These are phyloP conservation scores for Capromys pilorides DNA, from an alignment of 2,797 vertebrate species.

Conservation along the genomic window DNA sequence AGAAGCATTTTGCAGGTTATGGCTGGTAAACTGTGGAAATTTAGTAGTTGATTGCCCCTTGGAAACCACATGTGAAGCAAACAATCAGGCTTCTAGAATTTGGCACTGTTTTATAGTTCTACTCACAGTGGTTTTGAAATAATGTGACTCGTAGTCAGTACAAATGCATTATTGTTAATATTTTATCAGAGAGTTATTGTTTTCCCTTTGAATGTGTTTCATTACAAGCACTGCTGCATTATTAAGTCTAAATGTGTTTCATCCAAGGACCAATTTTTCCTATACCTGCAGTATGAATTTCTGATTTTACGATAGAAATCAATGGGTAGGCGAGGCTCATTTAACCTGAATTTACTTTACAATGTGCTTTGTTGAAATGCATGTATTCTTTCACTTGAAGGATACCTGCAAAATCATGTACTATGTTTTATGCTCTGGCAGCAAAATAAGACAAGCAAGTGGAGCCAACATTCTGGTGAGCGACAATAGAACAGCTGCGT, in stretches of 20 bases:
- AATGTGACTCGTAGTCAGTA: constrained; percentile 65
- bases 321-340: constrained; percentile 63
- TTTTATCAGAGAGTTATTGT: constrained; percentile 78
- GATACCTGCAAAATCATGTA: constrained; percentile 43
- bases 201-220: constrained; percentile 72
- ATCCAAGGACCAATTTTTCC: constrained; percentile 63
- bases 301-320: constrained; percentile 56
- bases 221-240: constrained; percentile 63
- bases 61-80: constrained; percentile 60
- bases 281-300: constrained; percentile 32
- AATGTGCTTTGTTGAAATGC: constrained; percentile 36
- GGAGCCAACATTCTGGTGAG: constrained; percentile 53
- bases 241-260: constrained; percentile 70
- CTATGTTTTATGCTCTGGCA: constrained; percentile 47
- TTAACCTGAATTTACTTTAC: constrained; percentile 58
- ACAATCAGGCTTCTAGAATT: constrained; percentile 63
- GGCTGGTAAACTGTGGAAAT: constrained; percentile 47
- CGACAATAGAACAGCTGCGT: constrained; percentile 53
- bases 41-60: constrained; percentile 65
- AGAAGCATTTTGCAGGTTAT: constrained; percentile 50
- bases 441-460: constrained; percentile 57
- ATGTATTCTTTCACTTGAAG: constrained; percentile 49
- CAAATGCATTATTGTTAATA: constrained; percentile 73
- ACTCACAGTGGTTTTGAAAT: constrained; percentile 70
- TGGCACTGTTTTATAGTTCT: constrained; percentile 68